A percentile compares a stretch with the other conserved stretches of the same genome.
Conservation (phyloP, 2,797 vertebrate species). For the Pteronotus mesoamericanus region DNA sequence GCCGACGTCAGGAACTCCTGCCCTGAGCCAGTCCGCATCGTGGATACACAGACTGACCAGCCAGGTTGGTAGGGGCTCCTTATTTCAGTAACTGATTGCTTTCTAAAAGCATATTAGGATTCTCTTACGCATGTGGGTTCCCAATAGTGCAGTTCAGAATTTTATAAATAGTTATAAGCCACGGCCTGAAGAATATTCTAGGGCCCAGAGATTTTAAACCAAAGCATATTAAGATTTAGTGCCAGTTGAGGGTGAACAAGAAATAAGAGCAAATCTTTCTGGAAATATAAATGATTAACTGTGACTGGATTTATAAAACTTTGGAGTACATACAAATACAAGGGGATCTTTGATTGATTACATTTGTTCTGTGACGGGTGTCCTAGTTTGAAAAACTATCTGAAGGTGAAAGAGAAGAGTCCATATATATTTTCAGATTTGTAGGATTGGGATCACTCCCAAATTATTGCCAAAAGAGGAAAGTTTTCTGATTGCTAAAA, state of each 20-base stretch:
- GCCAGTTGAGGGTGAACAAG: background rate
- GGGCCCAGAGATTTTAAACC: background rate
- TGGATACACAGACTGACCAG: background rate
- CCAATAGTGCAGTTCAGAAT: background rate
- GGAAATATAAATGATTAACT: background rate
- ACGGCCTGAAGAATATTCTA: background rate
- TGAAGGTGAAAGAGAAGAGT: background rate
- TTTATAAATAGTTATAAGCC: background rate
- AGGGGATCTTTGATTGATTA: background rate
- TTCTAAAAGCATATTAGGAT: background rate
- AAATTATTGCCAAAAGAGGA: background rate
- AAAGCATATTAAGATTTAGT: background rate
- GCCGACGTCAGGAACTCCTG: background rate
- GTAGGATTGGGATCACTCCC: background rate
- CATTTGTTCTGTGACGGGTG: background rate
- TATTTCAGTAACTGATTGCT: background rate
- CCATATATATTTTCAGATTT: background rate
- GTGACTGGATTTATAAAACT: background rate
- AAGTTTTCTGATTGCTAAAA: background rate
- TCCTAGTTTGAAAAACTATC: background rate
- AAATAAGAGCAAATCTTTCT: background rate
- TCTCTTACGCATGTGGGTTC: background rate
- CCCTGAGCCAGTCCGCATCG: background rate
- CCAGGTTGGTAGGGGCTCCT: background rate
- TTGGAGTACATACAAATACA: background rate